Base-by-base conservation (phyloP, 2,113 vertebrate species). In the Clarias magur region DNA sequence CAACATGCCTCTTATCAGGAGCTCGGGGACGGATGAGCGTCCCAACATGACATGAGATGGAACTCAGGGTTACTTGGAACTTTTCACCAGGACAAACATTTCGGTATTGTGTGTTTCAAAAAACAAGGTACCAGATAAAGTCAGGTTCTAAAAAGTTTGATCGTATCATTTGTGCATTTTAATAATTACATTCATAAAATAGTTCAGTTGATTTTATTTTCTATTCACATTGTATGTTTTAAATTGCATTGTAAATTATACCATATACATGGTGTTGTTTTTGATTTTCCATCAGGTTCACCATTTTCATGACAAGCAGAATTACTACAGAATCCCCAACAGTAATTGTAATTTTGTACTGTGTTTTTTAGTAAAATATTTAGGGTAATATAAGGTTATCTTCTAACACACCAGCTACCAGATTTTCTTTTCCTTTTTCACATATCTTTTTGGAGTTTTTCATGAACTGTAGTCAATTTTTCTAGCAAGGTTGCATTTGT, bases 41-140 rank as follows among this genome's bases (percentile, higher is more conserved):
- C 88, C 82, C 88, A 88, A 91, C 88, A 90, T 78, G 87, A 89
- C 90, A 88, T 62, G 23, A 85, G 85, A 87, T 85, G 76, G 83
- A 85, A 82, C 86, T 63, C 19, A 54, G 34, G 68, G 25, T 19
- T 23, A 34, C 62, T 80, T 81, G 48, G 48, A 48, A 48, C 38
- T 60, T 60, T 53, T 76, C 67, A 16, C 76, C 65, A 73, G 59
- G 65, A 80, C 84, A 84, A 79, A 86, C 80, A 88, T 42, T 68
- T 30, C 6, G 19, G 19, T 9, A 80, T 48, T 65, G 25, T 19
- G 48, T 72, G n/a, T 78, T 85, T 73, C 21, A 15, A 79, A 72
- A 63, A 80, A 42, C 27, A 65, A 73, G 56, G 75, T 63, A 30
- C 62, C 42, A 62, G 59, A 34, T 62, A 21, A 81, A 11, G 57